phyloP scores from a whole-genome alignment of 2,888 invertebrate species.

The Parthenolecanium corni region DNA sequence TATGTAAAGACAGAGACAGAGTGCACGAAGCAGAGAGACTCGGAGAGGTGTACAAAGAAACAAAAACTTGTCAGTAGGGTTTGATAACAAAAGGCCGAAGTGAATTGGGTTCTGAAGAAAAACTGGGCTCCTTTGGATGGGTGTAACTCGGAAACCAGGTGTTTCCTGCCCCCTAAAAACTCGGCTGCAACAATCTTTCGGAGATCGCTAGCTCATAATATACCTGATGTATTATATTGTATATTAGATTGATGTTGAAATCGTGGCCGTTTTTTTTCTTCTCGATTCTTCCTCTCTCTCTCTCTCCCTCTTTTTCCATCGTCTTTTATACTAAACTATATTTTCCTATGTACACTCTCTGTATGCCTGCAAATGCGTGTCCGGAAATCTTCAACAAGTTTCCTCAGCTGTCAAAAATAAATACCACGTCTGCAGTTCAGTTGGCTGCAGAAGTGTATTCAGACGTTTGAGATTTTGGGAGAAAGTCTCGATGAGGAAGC shows the following conservation, averaged over 20 bases:
- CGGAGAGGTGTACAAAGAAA: neutral
- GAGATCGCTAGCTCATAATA: neutral
- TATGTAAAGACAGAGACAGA: no score
- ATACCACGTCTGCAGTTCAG: no score
- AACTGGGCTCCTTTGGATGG: slow-evolving; percentile 4
- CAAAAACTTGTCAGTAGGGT: slow-evolving; percentile 12
- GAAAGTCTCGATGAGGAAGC: no score
- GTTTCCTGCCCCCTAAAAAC: slow-evolving; percentile 12
- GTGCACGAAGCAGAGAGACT: no score
- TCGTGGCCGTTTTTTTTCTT: neutral
- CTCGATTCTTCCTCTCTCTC: neutral
- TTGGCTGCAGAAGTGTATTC: no score
- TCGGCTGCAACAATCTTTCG: slow-evolving; percentile 6
- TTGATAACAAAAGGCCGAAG: slow-evolving; percentile 16
- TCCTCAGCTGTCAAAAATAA: slow-evolving; percentile 5
- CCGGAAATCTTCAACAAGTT: slow-evolving; percentile 8
- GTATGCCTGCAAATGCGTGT: neutral
- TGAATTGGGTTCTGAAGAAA: slow-evolving; percentile 4
- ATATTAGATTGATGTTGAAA: slow-evolving; percentile 7
- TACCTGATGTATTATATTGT: slow-evolving; percentile 2
- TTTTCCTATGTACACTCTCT: neutral
- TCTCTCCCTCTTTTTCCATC: neutral
- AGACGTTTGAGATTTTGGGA: no score
- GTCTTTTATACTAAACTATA: neutral
- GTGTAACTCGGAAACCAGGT: slow-evolving; percentile 19